These are phyloP conservation scores for Agrochola lychnidis DNA, from an alignment of 2,888 invertebrate genomes.

Conservation along the genomic window DNA sequence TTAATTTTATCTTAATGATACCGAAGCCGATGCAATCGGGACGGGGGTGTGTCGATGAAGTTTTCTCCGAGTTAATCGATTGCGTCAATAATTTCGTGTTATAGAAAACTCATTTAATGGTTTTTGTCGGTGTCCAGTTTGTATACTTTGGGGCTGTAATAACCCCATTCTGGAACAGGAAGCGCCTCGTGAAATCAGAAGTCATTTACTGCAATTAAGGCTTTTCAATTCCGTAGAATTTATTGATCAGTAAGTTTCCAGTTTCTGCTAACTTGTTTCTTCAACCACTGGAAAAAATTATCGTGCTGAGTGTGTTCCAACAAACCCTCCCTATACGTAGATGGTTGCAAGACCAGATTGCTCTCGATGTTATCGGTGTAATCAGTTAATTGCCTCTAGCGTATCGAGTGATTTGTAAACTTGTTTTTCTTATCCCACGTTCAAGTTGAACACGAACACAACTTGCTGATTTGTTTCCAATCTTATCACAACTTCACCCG, in stretches of 20 bases:
- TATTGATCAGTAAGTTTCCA: slow-evolving; percentile 25
- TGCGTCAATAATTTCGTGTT: slow-evolving; percentile 69
- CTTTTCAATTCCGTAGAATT: slow-evolving; percentile 31
- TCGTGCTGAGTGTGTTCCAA: slow-evolving; percentile 4
- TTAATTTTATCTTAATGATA: slow-evolving; percentile 87
- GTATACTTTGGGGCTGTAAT: slow-evolving; percentile 19
- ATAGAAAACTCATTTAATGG: slow-evolving; percentile 61
- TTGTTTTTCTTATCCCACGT: slow-evolving; percentile 33
- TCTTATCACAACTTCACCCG: slow-evolving; percentile 30
- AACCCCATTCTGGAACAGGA: slow-evolving; percentile 17
- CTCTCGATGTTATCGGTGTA: slow-evolving; percentile 49
- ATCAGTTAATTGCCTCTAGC: slow-evolving; percentile 61
- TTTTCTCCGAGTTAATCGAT: slow-evolving; percentile 82
- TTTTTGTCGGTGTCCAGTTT: slow-evolving; percentile 54
- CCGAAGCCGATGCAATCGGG: slow-evolving; percentile 65
- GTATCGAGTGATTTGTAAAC: slow-evolving; percentile 51
- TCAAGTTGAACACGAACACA: slow-evolving; percentile 21
- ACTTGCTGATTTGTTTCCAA: slow-evolving; percentile 40
- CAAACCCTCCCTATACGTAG: slow-evolving; percentile 17
- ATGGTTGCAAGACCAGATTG: slow-evolving; percentile 42
- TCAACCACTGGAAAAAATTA: slow-evolving; percentile 1
- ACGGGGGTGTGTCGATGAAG: slow-evolving; percentile 70
- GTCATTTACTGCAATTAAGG: slow-evolving; percentile 22
- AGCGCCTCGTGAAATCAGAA: slow-evolving; percentile 2
- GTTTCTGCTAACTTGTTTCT: slow-evolving; percentile 44